Evolutionary conservation across 37 sponge, comb jelly and placozoan species (phyloP).

Genomic region (Theonella swinhoei): DNA sequence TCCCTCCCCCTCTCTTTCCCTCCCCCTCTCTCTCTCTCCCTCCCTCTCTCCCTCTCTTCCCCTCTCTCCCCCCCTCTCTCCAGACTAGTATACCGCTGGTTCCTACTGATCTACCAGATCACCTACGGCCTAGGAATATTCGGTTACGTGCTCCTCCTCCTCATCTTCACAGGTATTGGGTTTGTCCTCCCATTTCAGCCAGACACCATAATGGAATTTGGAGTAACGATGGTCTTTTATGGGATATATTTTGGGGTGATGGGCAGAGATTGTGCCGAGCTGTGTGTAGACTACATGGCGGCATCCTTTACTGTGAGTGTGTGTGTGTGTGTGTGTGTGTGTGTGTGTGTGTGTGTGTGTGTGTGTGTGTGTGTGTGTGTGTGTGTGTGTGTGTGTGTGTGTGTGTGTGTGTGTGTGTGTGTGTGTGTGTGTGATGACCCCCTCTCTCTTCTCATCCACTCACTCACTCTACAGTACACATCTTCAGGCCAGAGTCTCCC

Average conservation of each 20-base stretch:
- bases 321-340: background rate
- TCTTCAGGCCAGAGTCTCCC: slow-evolving; percentile 63
- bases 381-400: no score
- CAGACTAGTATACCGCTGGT: slow-evolving; percentile 98
- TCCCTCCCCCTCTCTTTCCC: background rate
- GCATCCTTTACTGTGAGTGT: slow-evolving; percentile 80
- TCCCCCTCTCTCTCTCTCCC: slow-evolving; percentile 2
- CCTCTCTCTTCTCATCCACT: background rate
- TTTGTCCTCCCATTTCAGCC: slow-evolving; percentile 62
- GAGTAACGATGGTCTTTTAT: slow-evolving; percentile 87
- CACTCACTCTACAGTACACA: slow-evolving; percentile 69
- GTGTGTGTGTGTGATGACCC: no score
- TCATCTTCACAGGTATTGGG: slow-evolving; percentile 78
- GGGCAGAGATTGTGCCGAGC: slow-evolving; percentile 94
- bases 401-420: background rate
- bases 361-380: background rate
- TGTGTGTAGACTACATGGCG: slow-evolving; percentile 97
- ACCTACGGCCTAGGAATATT: slow-evolving; percentile 81
- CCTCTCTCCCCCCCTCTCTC: background rate
- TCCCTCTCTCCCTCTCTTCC: background rate
- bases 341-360: background rate
- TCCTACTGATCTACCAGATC: slow-evolving; percentile 85
- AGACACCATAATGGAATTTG: slow-evolving; percentile 66
- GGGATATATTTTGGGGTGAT: slow-evolving; percentile 98
- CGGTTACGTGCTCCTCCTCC: slow-evolving; percentile 87